Evolutionary conservation across 2,888 invertebrate species (phyloP).

Genomic region (Amblyjoppa fuscipennis): DNA sequence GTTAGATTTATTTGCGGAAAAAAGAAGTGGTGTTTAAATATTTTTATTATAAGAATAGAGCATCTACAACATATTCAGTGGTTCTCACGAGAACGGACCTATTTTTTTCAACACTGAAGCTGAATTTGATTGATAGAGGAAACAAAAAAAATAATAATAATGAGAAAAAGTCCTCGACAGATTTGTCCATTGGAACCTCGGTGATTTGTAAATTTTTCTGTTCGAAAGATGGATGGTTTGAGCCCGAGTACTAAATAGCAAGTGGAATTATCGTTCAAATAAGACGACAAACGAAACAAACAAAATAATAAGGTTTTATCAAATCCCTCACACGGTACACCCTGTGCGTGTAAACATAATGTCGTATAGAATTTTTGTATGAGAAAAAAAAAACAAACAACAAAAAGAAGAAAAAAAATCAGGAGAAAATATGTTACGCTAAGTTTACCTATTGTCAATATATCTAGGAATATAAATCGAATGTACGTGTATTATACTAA

Average conservation of each 20-base stretch:
- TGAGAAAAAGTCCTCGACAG: slow-evolving; percentile 12
- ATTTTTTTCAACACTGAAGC: slow-evolving; percentile 70
- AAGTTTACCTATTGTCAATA: slow-evolving; percentile 76
- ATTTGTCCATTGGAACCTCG: slow-evolving; percentile 59
- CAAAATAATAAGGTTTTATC: slow-evolving; percentile 66
- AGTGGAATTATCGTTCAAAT: slow-evolving; percentile 64
- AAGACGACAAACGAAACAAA: slow-evolving; percentile 49
- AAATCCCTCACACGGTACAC: slow-evolving; percentile 66
- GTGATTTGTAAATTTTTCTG: slow-evolving; percentile 69
- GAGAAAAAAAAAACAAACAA: slow-evolving; percentile 59
- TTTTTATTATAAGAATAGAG: slow-evolving; percentile 70
- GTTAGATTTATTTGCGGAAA: slow-evolving; percentile 67
- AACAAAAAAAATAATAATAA: slow-evolving; percentile 20
- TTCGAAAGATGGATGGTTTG: slow-evolving; percentile 64
- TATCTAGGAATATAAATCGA: slow-evolving; percentile 75
- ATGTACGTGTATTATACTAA: slow-evolving; percentile 83
- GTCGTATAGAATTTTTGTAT: slow-evolving; percentile 76
- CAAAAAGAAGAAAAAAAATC: slow-evolving; percentile 49
- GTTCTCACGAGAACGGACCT: slow-evolving; percentile 67
- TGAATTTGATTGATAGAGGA: slow-evolving; percentile 69
- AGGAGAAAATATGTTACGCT: slow-evolving; percentile 69
- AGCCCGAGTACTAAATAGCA: slow-evolving; percentile 52
- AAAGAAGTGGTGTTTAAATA: slow-evolving; percentile 69
- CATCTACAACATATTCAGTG: slow-evolving; percentile 65
- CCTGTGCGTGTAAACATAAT: slow-evolving; percentile 74